These are phyloP conservation scores for Varanus komodoensis DNA, from an alignment of 2,113 vertebrate genomes.

Conservation along the genomic window DNA sequence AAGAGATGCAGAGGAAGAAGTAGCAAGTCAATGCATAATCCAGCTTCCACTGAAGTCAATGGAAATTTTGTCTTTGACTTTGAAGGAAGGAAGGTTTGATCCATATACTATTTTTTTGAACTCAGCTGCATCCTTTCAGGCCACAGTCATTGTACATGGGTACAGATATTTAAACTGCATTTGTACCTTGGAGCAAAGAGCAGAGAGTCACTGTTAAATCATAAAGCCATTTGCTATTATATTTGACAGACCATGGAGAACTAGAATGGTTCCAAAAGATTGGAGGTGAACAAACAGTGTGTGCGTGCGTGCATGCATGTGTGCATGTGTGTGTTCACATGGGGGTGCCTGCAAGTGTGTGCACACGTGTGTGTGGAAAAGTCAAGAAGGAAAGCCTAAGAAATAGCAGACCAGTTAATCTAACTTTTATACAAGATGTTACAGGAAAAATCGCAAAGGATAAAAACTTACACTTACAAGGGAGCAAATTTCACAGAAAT, in stretches of 20 bases:
- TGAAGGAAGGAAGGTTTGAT: background rate
- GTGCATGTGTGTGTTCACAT: too few species aligned
- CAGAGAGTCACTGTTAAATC: conserved; percentile 7
- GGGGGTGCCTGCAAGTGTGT: too few species aligned
- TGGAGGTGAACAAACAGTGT: background rate
- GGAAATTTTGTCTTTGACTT: conserved; percentile 27
- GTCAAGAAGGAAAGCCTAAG: background rate
- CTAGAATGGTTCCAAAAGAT: background rate
- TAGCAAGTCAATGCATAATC: conserved; percentile 38
- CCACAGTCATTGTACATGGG: background rate
- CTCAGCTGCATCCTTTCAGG: conserved; percentile 2
- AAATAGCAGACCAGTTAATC: background rate
- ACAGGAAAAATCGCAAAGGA: background rate
- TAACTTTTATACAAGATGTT: background rate
- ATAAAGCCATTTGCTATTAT: conserved; percentile 13
- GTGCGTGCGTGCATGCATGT: too few species aligned
- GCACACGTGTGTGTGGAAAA: background rate
- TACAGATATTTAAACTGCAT: background rate
- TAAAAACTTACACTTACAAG: background rate
- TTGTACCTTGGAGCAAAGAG: background rate
- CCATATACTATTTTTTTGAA: conserved; percentile 15
- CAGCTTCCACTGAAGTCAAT: conserved; percentile 15
- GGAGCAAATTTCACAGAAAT: background rate
- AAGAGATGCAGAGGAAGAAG: conserved; percentile 73
- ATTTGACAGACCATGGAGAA: conserved; percentile 4